Percentiles rank a stretch among this genome's conserved stretches.
phyloP scores from a whole-genome alignment of 2,888 invertebrate genomes.

The Thymelicus acteon region DNA sequence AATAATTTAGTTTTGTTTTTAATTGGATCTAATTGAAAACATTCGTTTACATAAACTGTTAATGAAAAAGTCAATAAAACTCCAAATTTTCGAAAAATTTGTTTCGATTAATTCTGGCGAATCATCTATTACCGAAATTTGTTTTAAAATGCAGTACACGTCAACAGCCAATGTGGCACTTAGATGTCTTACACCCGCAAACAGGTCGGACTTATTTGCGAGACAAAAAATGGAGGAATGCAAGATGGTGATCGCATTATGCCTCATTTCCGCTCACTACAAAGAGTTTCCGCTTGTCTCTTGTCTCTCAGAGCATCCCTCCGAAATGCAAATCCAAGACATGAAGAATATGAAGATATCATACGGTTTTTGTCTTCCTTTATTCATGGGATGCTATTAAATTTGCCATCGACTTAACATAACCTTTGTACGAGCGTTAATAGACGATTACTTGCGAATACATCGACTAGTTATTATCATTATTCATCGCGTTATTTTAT shows the following conservation, averaged over 20 bases:
- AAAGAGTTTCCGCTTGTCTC: constrained; percentile 80
- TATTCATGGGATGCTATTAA: constrained; percentile 38
- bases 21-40: too few relatives aligned
- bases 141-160: not conserved
- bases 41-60: too few relatives aligned
- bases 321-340: constrained; percentile 71
- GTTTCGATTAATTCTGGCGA: too few relatives aligned
- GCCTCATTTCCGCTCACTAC: constrained; percentile 73
- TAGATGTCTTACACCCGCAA: constrained; percentile 42
- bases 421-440: constrained; percentile 6
- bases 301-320: constrained; percentile 76
- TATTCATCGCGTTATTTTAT: constrained; percentile 1
- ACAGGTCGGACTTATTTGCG: constrained; percentile 45
- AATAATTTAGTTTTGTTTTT: too few relatives aligned
- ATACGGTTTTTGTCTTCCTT: constrained; percentile 44
- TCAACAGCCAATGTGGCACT: constrained; percentile 32
- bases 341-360: constrained; percentile 51
- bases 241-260: constrained; percentile 76
- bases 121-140: too few relatives aligned
- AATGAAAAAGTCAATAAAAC: too few relatives aligned
- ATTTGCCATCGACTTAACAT: constrained; percentile 5
- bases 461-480: not conserved
- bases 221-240: constrained; percentile 56
- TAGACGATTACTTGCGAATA: constrained; percentile 4
- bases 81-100: too few relatives aligned